Evolutionary conservation across 2,797 vertebrate genomes (phyloP).

Genomic region (Diceros bicornis): DNA sequence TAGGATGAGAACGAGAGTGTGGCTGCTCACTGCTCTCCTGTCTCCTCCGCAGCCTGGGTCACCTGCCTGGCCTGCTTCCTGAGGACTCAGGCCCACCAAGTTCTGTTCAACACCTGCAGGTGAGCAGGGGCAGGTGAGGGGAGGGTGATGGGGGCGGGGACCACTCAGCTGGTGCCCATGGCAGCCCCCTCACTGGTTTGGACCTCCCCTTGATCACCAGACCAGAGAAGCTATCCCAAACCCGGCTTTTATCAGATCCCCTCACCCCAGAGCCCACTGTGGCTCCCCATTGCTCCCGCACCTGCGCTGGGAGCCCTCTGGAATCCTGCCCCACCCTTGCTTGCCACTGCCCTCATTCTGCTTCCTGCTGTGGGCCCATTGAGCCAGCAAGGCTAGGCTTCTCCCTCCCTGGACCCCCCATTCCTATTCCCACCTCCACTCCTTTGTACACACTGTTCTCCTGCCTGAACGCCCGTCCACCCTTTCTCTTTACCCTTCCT

Average conservation of each 20-base stretch:
- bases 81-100: conserved; percentile 68
- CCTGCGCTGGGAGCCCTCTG: not conserved
- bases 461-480: not conserved
- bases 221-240: not conserved
- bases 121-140: not conserved
- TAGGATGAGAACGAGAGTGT: not conserved
- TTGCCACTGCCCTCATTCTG: not conserved
- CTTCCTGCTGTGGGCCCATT: not conserved
- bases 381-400: not conserved
- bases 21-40: not conserved
- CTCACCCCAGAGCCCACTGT: not conserved
- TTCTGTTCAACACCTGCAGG: conserved; percentile 74
- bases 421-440: not conserved
- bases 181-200: not conserved
- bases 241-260: not conserved
- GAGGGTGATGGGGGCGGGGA: not conserved
- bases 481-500: not conserved
- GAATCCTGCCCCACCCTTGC: not conserved
- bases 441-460: not conserved
- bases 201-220: not conserved
- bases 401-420: not conserved
- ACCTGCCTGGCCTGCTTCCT: conserved; percentile 74
- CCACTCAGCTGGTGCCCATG: not conserved
- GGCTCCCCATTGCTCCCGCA: not conserved
- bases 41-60: conserved; percentile 77